Percentiles rank a stretch among this genome's conserved stretches.
phyloP scores from a whole-genome alignment of 2,888 invertebrate species.

The Calliopum simillimum region DNA sequence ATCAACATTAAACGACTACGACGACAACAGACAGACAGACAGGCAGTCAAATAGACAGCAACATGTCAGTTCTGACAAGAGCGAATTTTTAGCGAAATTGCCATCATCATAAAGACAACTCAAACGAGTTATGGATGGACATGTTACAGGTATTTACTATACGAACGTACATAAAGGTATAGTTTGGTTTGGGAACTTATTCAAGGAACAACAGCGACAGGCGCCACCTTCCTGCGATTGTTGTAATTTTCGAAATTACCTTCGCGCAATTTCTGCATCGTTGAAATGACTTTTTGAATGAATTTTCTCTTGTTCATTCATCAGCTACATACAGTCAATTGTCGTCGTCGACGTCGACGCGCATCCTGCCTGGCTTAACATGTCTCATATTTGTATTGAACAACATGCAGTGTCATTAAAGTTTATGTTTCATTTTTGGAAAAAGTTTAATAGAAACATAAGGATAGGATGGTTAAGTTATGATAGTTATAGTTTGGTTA shows the following conservation, averaged over 20 bases:
- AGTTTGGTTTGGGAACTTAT: not conserved
- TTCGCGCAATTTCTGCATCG: not conserved
- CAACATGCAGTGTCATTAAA: too few species aligned
- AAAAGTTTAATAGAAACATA: too few species aligned
- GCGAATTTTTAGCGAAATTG: conserved; percentile 22
- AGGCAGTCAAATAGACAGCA: conserved; percentile 30
- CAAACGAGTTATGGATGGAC: not conserved
- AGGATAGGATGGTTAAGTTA: too few species aligned
- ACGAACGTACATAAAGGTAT: too few species aligned
- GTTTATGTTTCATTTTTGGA: too few species aligned
- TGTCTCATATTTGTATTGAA: too few species aligned
- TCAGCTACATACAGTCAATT: too few species aligned
- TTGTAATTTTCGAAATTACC: conserved; percentile 24
- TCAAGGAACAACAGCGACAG: not conserved
- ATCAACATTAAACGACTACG: conserved; percentile 25
- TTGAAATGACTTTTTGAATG: conserved; percentile 19
- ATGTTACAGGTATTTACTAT: not conserved
- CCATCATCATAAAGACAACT: conserved; percentile 31
- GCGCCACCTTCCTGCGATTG: not conserved
- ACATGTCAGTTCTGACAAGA: conserved; percentile 23
- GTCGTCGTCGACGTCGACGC: too few species aligned
- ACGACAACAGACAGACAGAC: too few species aligned
- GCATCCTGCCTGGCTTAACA: too few species aligned
- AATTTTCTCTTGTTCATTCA: not conserved
- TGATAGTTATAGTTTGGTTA: too few species aligned